Evolutionary conservation across 92 coral and sea anemone species (phyloP).

Genomic region (Diadumene lineata): DNA sequence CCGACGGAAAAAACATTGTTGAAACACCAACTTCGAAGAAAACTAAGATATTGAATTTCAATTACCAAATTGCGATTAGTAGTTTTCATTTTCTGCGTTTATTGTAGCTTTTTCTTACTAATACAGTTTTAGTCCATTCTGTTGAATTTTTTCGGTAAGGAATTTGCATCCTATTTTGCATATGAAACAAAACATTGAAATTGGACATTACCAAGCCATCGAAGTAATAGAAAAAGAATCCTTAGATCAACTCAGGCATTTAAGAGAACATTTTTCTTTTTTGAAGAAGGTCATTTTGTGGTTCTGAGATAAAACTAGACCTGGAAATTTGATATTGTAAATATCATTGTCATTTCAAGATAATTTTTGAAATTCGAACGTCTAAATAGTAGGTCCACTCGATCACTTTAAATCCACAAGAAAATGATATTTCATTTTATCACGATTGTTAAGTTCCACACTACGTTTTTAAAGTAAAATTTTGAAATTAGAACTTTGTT

Average conservation of each 20-base stretch:
- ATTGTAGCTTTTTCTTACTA: not conserved
- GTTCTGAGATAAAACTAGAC: not conserved
- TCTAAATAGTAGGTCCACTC: not conserved
- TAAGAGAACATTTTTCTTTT: not conserved
- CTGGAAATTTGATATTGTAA: constrained; percentile 8
- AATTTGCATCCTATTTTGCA: constrained; percentile 26
- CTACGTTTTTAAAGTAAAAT: too few species aligned
- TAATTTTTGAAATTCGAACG: not conserved
- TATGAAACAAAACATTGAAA: constrained; percentile 18
- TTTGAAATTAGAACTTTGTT: not conserved
- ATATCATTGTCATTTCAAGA: not conserved
- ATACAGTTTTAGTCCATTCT: constrained; percentile 9
- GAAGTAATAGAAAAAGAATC: too few species aligned
- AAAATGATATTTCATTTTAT: too few species aligned
- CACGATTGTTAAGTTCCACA: too few species aligned
- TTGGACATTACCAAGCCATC: too few species aligned
- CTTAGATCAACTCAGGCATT: not conserved
- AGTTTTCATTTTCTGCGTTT: not conserved
- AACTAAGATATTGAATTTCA: not conserved
- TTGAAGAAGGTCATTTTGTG: constrained; percentile 8
- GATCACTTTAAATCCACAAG: not conserved
- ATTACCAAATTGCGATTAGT: not conserved
- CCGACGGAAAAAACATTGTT: constrained; percentile 6
- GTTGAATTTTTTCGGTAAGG: constrained; percentile 7
- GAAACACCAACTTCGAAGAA: not conserved